Conservation (phyloP, 1,140 invertebrate genomes). For the Cyclargus thomasi region DNA sequence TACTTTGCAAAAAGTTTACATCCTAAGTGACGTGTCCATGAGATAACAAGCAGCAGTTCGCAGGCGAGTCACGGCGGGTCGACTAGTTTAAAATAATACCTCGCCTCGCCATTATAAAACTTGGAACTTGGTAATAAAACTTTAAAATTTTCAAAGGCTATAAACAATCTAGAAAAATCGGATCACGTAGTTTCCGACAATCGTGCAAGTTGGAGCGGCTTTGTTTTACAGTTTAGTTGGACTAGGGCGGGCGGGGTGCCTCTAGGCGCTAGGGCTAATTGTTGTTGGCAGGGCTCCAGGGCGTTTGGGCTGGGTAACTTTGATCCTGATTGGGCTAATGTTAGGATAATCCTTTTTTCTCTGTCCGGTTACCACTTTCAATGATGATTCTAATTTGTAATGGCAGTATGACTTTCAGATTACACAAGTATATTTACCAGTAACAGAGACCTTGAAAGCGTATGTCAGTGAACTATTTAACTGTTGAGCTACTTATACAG, state of each 20-base stretch:
- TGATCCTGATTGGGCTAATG: neutral
- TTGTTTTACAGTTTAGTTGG: neutral
- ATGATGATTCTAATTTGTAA: no score
- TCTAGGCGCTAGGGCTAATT: slow-evolving; percentile 25
- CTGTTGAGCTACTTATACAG: no score
- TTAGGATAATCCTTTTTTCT: neutral
- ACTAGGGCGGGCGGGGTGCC: neutral
- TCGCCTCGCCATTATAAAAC: slow-evolving; percentile 10
- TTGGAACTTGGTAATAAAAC: slow-evolving; percentile 3
- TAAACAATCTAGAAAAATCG: slow-evolving; percentile 11
- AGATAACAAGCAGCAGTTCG: neutral
- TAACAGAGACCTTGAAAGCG: no score
- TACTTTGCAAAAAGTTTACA: no score
- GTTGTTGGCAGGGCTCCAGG: slow-evolving; percentile 26
- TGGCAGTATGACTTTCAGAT: no score
- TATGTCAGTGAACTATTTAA: no score
- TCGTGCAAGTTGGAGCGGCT: slow-evolving; percentile 10
- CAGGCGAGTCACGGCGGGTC: neutral
- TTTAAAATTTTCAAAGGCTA: slow-evolving; percentile 12
- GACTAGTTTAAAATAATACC: slow-evolving; percentile 1
- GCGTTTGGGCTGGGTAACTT: neutral
- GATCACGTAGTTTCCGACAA: slow-evolving; percentile 15
- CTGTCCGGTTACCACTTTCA: no score
- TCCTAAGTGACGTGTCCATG: no score
- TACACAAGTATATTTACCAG: no score